These are phyloP conservation scores for Chloromyia formosa DNA, from an alignment of 2,888 invertebrate genomes.

Conservation along the genomic window DNA sequence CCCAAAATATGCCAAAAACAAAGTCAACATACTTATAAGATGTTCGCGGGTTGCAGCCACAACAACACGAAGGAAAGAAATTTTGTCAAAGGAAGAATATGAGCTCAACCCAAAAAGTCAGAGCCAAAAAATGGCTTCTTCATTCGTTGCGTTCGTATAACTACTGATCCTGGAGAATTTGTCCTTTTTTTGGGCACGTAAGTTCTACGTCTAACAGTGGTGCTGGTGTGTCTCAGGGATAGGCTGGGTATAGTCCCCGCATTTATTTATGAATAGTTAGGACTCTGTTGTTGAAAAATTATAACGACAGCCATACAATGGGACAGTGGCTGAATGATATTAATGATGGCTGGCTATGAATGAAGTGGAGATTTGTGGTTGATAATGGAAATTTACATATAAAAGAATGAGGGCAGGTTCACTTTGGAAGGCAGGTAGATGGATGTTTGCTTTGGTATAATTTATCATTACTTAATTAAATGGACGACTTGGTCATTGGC, in stretches of 20 bases:
- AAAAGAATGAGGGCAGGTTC: constrained; percentile 1
- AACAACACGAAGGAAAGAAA: constrained; percentile 11
- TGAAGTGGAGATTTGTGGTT: constrained; percentile 5
- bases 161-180: too few relatives aligned
- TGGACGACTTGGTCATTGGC: background rate
- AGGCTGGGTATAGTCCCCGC: background rate
- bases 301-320: constrained; percentile 37
- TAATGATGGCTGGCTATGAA: constrained; percentile 41
- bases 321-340: constrained; percentile 9
- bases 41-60: too few relatives aligned
- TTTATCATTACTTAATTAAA: background rate
- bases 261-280: constrained; percentile 32
- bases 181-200: background rate
- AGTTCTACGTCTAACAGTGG: too few relatives aligned
- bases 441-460: background rate
- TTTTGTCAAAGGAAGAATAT: constrained; percentile 18
- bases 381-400: constrained; percentile 34
- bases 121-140: constrained; percentile 30
- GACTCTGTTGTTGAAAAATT: constrained; percentile 30
- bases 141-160: too few relatives aligned
- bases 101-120: background rate
- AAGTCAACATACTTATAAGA: background rate
- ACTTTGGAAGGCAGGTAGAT: background rate
- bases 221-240: background rate
- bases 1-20: background rate